Conservation (phyloP, 2,113 vertebrate genomes). For the Stictonetta naevosa region DNA sequence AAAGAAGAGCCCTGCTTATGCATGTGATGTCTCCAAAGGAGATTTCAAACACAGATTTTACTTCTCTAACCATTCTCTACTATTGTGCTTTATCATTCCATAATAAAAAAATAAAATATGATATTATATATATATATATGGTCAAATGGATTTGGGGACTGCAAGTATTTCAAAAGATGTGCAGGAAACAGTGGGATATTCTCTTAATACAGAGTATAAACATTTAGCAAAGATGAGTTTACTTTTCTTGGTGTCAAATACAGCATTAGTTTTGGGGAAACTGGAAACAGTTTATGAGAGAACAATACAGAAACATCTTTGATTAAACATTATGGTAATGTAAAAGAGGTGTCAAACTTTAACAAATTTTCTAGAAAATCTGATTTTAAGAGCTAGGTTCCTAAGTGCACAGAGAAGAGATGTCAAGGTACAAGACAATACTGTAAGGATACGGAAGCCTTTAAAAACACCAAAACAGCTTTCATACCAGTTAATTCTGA, state of each 20-base stretch:
- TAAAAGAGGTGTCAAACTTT: not conserved
- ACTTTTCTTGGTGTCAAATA: slow-evolving; percentile 19
- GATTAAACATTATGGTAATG: not conserved
- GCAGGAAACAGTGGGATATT: not conserved
- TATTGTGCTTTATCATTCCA: not conserved
- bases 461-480: not conserved
- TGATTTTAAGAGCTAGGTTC: not conserved
- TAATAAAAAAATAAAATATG: not conserved
- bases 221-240: not conserved
- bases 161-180: not conserved
- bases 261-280: not conserved
- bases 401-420: not conserved
- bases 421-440: rapidly evolving
- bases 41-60: not conserved
- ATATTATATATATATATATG: not conserved
- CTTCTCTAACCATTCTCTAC: not conserved
- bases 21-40: not conserved
- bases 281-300: not conserved
- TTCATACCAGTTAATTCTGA: not conserved
- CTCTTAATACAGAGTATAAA: slow-evolving; percentile 1
- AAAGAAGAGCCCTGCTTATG: not conserved
- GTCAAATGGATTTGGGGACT: not conserved
- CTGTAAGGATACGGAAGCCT: not conserved
- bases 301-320: not conserved
- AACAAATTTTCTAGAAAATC: not conserved